A percentile compares a stretch with the other conserved stretches of the same genome.
Conservation (phyloP, 2,113 vertebrate genomes). For the Trachemys scripta region DNA sequence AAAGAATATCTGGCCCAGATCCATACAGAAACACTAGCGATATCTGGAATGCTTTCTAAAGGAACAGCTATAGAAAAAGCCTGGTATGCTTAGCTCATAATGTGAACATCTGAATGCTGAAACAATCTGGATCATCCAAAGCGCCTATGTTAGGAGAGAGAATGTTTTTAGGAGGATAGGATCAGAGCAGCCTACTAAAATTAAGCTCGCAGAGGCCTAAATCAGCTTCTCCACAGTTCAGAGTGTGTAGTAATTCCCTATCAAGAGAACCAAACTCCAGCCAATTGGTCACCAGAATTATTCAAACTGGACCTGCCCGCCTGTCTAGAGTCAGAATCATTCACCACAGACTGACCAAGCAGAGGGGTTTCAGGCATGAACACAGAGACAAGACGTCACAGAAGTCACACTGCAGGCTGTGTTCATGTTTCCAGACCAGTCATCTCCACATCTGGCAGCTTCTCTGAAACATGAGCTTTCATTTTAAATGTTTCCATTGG, state of each 20-base stretch:
- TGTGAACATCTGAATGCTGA: neutral
- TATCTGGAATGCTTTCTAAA: neutral
- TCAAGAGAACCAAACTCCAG: neutral
- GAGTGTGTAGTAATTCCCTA: neutral
- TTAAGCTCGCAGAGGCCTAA: neutral
- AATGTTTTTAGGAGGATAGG: neutral
- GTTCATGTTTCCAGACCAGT: neutral
- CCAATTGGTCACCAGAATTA: rapidly evolving
- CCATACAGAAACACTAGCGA: rapidly evolving
- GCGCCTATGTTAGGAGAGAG: neutral
- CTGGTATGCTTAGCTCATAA: neutral
- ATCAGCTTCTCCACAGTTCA: neutral
- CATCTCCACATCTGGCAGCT: neutral
- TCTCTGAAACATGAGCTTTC: neutral
- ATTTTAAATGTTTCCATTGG: neutral
- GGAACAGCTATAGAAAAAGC: neutral
- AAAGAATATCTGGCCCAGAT: neutral
- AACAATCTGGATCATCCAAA: rapidly evolving
- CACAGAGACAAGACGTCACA: neutral
- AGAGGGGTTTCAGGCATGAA: neutral
- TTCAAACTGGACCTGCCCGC: neutral
- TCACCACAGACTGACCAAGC: neutral
- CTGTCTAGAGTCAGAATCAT: neutral
- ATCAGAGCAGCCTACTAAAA: neutral
- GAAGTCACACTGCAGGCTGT: rapidly evolving